phyloP scores from a whole-genome alignment of 1,140 invertebrate genomes.

The Drosophila teissieri region DNA sequence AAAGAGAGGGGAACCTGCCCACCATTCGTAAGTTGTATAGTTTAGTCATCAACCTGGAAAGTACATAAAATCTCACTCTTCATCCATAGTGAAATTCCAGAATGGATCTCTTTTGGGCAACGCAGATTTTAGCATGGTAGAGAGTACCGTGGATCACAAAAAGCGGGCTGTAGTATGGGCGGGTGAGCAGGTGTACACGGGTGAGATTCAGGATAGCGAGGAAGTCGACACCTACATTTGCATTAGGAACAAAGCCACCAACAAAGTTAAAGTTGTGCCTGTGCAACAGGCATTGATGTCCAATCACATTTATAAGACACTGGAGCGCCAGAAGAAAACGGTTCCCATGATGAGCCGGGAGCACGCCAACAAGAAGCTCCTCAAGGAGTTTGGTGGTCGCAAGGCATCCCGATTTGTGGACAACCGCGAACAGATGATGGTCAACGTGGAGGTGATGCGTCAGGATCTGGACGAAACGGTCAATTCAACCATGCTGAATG shows the following conservation, averaged over 20 bases:
- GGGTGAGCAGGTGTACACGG: slow-evolving; percentile 48
- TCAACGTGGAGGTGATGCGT: slow-evolving; percentile 72
- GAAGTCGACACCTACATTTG: slow-evolving; percentile 69
- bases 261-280: slow-evolving; percentile 67
- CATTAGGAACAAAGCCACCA: slow-evolving; percentile 64
- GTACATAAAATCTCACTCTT: neutral
- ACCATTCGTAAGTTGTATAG: slow-evolving; percentile 54
- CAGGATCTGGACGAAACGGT: slow-evolving; percentile 75
- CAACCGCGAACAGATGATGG: slow-evolving; percentile 70
- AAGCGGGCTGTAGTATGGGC: slow-evolving; percentile 56
- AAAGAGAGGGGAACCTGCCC: slow-evolving; percentile 23
- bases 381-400: slow-evolving; percentile 78
- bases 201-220: slow-evolving; percentile 51
- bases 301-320: slow-evolving; percentile 63
- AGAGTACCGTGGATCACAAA: slow-evolving; percentile 14
- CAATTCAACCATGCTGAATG: slow-evolving; percentile 30
- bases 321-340: slow-evolving; percentile 35
- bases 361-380: slow-evolving; percentile 60
- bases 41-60: neutral
- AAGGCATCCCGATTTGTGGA: slow-evolving; percentile 66
- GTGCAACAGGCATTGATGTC: slow-evolving; percentile 62
- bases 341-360: slow-evolving; percentile 55
- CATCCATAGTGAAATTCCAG: slow-evolving; percentile 71
- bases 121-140: slow-evolving; percentile 42
- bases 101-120: slow-evolving; percentile 59